A percentile compares a stretch with the other conserved stretches of the same genome.
Conservation (phyloP, 2,888 invertebrate genomes). For the Monopis laevigella region DNA sequence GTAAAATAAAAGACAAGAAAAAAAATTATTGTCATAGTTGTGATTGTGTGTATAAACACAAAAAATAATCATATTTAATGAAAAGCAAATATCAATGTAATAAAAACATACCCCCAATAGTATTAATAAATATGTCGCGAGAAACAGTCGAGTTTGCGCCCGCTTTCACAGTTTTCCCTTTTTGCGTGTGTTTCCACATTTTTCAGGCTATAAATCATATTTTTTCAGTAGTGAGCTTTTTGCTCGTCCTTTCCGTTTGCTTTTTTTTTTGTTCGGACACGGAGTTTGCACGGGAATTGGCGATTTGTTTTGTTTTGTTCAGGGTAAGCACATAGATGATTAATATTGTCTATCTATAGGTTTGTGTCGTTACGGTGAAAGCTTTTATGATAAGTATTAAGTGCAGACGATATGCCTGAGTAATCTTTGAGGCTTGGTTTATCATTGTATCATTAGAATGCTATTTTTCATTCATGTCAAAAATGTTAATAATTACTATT, state of each 20-base stretch:
- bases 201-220: conserved; percentile 67
- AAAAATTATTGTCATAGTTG: too few species aligned
- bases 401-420: too few species aligned
- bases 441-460: too few species aligned
- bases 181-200: conserved; percentile 66
- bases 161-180: conserved; percentile 57
- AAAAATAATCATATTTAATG: neutral
- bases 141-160: conserved; percentile 30
- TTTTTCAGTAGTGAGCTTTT: conserved; percentile 66
- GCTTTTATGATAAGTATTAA: conserved; percentile 5
- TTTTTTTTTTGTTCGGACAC: conserved; percentile 36
- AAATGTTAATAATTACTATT: too few species aligned
- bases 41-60: neutral
- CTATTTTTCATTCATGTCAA: too few species aligned
- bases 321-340: conserved; percentile 41
- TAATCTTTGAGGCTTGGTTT: too few species aligned
- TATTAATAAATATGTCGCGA: conserved; percentile 64
- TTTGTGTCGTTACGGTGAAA: conserved; percentile 12
- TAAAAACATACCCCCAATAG: conserved; percentile 36
- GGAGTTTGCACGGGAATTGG: conserved; percentile 26
- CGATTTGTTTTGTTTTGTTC: conserved; percentile 51
- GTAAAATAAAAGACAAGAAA: too few species aligned
- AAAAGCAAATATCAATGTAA: conserved; percentile 23
- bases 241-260: conserved; percentile 53
- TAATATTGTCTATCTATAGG: conserved; percentile 30